These are phyloP conservation scores for Gymnogyps californianus DNA, from an alignment of 2,113 vertebrate genomes.

Conservation along the genomic window DNA sequence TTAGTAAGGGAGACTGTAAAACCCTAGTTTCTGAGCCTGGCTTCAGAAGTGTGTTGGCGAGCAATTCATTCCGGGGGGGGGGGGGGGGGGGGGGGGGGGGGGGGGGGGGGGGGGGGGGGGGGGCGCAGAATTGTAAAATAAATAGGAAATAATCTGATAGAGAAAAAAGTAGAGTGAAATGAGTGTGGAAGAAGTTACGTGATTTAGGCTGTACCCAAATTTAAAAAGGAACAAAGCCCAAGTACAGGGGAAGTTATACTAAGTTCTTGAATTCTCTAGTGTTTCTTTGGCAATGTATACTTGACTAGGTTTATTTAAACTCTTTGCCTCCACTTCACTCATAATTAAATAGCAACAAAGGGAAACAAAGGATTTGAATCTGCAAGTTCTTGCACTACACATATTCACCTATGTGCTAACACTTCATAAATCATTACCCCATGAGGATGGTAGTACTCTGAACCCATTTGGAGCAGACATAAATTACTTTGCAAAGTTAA, in stretches of 20 bases:
- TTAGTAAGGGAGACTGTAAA: background rate
- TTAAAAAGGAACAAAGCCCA: background rate
- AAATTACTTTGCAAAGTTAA: slow-evolving; percentile 5
- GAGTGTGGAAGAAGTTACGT: fast-evolving
- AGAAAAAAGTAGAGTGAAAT: background rate
- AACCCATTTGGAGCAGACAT: background rate
- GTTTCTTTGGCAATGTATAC: background rate
- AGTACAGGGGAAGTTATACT: background rate
- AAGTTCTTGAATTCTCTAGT: background rate
- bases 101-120: no score
- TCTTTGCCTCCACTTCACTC: background rate
- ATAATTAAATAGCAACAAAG: slow-evolving; percentile 37
- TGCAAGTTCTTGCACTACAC: background rate
- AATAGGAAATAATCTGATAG: background rate
- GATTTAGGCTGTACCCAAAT: background rate
- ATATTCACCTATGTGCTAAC: slow-evolving; percentile 15
- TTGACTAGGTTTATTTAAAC: slow-evolving; percentile 8
- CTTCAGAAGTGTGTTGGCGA: background rate
- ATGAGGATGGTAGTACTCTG: background rate
- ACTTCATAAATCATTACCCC: slow-evolving; percentile 28
- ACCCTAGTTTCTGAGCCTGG: background rate
- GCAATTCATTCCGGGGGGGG: background rate
- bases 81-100: no score
- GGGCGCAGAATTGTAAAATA: background rate
- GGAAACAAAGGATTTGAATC: slow-evolving; percentile 20